Conservation (phyloP, 2,113 vertebrate species). For the Cichladusa arquata region DNA sequence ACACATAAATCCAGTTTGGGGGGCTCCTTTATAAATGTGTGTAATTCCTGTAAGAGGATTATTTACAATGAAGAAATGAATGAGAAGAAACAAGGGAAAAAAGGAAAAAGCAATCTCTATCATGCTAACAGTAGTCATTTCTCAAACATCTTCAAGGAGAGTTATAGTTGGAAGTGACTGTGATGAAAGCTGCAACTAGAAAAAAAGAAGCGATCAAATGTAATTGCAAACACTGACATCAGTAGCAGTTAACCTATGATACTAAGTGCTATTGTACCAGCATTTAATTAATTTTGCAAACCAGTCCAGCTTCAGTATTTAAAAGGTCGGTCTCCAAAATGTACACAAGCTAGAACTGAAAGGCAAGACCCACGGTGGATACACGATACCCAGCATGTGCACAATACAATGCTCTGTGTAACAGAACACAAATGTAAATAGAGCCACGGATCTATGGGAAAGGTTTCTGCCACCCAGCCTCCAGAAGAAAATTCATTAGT, state of each 20-base stretch:
- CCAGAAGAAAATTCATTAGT: not conserved
- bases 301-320: not conserved
- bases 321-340: not conserved
- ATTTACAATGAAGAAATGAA: not conserved
- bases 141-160: not conserved
- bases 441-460: not conserved
- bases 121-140: not conserved
- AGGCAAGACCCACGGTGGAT: not conserved
- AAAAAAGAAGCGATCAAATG: not conserved
- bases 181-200: not conserved
- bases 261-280: not conserved
- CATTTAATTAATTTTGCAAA: conserved; percentile 11
- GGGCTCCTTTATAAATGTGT: not conserved
- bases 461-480: not conserved
- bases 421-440: conserved; percentile 14
- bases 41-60: not conserved
- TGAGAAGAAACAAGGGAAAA: not conserved
- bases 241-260: not conserved
- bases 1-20: not conserved
- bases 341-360: not conserved
- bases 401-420: not conserved
- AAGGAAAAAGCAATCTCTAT: not conserved
- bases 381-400: not conserved
- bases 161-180: not conserved
- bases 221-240: not conserved